Conservation (phyloP, 1,140 invertebrate species). For the Holcopasites calliopsidis region DNA sequence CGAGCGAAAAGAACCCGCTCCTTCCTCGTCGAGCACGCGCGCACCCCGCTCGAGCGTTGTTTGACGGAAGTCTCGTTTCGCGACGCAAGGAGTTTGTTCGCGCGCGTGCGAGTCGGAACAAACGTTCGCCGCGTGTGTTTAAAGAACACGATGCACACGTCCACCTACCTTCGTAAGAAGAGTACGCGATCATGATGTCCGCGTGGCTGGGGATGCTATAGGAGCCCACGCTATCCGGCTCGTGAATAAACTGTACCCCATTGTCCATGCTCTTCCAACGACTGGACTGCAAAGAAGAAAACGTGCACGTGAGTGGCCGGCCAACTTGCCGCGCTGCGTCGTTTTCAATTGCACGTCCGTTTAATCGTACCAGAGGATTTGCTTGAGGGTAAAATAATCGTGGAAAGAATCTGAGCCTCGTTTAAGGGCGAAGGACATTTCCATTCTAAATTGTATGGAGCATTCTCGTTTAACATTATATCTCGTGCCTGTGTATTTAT, state of each 20-base stretch:
- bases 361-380: background rate
- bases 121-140: background rate
- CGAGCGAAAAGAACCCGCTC: background rate
- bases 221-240: conserved; percentile 39
- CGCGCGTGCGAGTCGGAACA: background rate
- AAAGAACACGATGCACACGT: too few relatives aligned
- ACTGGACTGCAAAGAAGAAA: conserved; percentile 78
- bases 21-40: background rate
- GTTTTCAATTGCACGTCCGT: background rate
- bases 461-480: too few relatives aligned
- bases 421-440: background rate
- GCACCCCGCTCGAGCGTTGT: conserved; percentile 5
- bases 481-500: too few relatives aligned
- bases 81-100: conserved; percentile 5
- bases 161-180: conserved; percentile 84
- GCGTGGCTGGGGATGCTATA: conserved; percentile 85
- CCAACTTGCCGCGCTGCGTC: background rate
- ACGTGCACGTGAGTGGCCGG: conserved; percentile 1
- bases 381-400: background rate
- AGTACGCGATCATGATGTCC: conserved; percentile 87
- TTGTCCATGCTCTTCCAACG: conserved; percentile 80
- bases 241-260: conserved; percentile 63
- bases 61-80: background rate
- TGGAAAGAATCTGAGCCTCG: background rate
- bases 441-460: background rate